A percentile compares a stretch with the other conserved stretches of the same genome.
phyloP scores from a whole-genome alignment of 2,888 invertebrate species.

The Linyphia triangularis region DNA sequence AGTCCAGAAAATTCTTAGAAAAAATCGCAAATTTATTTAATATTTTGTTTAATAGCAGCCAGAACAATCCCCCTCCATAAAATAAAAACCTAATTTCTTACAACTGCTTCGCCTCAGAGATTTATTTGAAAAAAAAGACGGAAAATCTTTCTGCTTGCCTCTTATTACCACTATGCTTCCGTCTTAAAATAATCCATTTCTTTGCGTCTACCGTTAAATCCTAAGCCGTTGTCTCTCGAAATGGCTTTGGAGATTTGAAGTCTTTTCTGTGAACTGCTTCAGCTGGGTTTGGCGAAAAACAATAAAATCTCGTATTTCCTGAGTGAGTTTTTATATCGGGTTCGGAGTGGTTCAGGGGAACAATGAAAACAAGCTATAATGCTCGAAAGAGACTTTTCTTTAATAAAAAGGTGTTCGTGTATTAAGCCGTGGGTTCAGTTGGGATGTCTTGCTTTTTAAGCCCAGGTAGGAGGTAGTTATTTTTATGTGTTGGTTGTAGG shows the following conservation, averaged over 20 bases:
- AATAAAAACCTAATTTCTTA: background rate
- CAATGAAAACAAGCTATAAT: constrained; percentile 3
- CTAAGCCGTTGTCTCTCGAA: background rate
- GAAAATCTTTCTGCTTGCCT: background rate
- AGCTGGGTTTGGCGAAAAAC: background rate
- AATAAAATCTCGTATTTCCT: background rate
- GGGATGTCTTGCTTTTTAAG: background rate
- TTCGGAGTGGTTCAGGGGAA: background rate
- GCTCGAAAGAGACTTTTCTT: background rate
- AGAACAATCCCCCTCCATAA: background rate
- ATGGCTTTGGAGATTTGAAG: background rate
- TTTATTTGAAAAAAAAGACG: background rate
- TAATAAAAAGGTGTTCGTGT: background rate
- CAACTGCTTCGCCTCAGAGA: background rate
- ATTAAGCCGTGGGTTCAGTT: background rate
- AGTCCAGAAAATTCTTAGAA: too few species aligned
- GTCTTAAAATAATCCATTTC: constrained; percentile 3
- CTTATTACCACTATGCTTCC: background rate
- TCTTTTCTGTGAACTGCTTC: background rate
- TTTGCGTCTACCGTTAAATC: background rate
- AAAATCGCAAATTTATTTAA: background rate
- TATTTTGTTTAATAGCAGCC: background rate
- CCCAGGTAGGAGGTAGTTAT: background rate
- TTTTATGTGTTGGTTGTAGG: background rate
- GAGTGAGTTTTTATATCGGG: background rate